Conservation (phyloP, 1,140 invertebrate species). For the Heliconius congener region DNA sequence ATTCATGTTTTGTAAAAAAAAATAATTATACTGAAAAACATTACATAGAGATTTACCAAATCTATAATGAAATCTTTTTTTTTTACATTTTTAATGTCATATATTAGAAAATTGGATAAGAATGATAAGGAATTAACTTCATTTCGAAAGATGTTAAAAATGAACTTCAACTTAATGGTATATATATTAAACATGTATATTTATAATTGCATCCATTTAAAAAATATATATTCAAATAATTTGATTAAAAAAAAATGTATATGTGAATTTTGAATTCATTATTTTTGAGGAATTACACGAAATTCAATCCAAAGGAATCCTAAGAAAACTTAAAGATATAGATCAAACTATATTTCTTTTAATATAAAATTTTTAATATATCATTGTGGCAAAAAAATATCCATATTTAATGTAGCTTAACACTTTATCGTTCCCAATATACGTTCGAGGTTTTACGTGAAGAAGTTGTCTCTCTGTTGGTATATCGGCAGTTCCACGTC, state of each 20-base stretch:
- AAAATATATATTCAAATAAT: too few species aligned
- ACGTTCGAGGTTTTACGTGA: conserved; percentile 81
- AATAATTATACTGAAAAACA: not conserved
- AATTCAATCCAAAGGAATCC: not conserved
- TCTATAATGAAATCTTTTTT: not conserved
- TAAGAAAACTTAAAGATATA: not conserved
- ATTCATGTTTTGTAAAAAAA: not conserved
- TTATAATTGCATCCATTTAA: not conserved
- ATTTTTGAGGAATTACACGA: too few species aligned
- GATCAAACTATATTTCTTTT: not conserved
- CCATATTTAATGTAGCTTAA: not conserved
- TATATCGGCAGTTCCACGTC: conserved; percentile 88
- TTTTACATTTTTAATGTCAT: too few species aligned
- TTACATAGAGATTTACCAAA: not conserved
- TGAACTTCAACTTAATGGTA: too few species aligned
- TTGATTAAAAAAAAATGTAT: too few species aligned
- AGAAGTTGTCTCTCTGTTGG: conserved; percentile 92
- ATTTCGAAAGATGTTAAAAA: not conserved
- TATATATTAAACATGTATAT: not conserved
- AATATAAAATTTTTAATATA: too few species aligned
- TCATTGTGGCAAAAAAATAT: too few species aligned
- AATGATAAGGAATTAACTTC: not conserved
- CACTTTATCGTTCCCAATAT: not conserved
- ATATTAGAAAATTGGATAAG: not conserved
- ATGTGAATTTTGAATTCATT: too few species aligned